Base-by-base conservation (phyloP, 2,797 vertebrate species). In the Microctenopoma steveboyesi region DNA sequence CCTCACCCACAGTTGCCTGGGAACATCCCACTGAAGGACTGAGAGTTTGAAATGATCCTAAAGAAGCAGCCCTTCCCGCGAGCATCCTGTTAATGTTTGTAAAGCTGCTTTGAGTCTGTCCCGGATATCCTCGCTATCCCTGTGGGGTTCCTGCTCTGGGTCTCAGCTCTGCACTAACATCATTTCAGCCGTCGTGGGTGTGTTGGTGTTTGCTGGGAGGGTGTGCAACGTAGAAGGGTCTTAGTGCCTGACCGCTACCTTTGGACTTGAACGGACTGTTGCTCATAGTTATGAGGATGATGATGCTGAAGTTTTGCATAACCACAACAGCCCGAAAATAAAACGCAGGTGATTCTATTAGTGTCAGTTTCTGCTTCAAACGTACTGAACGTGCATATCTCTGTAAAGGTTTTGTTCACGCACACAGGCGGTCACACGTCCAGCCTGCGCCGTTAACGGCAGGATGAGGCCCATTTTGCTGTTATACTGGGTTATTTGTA, bases 61-160 rank as follows among this genome's bases (percentile, higher is more conserved):
- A 76, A 76, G 78, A 84, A 85, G 69, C 73, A 53, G 46, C 46
- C 72, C 78, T 64, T 84, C 76, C 74, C 79, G 1, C 62, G 79
- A 87, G 86, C 76, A 60, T 78, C 82, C 46, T 71, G 42, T 79
- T 80, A 62, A 82, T 93, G 90, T 92, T 91, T 93, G 81, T 83
- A 83, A 90, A 93, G 88, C 90, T 91, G 90, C 89, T 92, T 85
- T 69, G 86, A 90, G 69, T 88, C 87, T 72, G 83, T 88, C 73
- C 89, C 83, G 88, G 90, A 92, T 86, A 84, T 90, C 87, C 87
- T 86, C 70, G 48, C 64, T 61, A 82, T 86, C 86, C 88, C 86
- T 54, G 63, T 45, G 82, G 90, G 84, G 67, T 76, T 86, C 80
- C 77, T 64, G 79, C 67, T 67, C 69, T 48, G 52, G 81, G 71